Conservation (phyloP, 2,888 invertebrate species). For the Erebia ligea region DNA sequence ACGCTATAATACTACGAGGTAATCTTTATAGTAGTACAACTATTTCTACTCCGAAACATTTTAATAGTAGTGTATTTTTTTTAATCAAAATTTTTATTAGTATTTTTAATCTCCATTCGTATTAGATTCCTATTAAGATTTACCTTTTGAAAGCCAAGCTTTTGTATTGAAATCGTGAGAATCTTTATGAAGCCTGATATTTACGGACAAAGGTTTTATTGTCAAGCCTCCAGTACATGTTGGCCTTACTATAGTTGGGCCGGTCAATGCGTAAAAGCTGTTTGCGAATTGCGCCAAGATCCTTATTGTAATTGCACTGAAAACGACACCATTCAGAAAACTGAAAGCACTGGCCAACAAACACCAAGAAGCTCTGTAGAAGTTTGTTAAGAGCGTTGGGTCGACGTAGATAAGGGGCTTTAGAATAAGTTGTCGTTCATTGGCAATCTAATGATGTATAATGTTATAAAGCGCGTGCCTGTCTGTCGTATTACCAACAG, state of each 20-base stretch:
- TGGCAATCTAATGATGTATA: slow-evolving; percentile 32
- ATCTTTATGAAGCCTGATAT: neutral
- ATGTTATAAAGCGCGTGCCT: slow-evolving; percentile 35
- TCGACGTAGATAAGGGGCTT: neutral
- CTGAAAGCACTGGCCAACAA: too few relatives aligned
- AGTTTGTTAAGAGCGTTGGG: too few relatives aligned
- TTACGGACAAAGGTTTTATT: neutral
- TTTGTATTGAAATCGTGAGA: slow-evolving; percentile 1
- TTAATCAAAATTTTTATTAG: neutral
- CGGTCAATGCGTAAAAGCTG: too few relatives aligned
- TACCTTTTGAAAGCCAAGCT: neutral
- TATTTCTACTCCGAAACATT: neutral
- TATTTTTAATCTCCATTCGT: neutral
- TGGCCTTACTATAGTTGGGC: too few relatives aligned
- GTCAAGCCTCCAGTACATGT: neutral
- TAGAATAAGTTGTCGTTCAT: slow-evolving; percentile 9
- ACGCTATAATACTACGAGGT: neutral
- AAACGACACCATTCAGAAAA: too few relatives aligned
- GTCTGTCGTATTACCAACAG: slow-evolving; percentile 22
- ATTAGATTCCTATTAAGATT: neutral
- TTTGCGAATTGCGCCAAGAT: too few relatives aligned
- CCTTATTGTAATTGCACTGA: too few relatives aligned
- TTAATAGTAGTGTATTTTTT: neutral
- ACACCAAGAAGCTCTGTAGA: too few relatives aligned
- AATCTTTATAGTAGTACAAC: neutral